phyloP scores from a whole-genome alignment of 2,797 vertebrate species.

The Sciaenops ocellatus region DNA sequence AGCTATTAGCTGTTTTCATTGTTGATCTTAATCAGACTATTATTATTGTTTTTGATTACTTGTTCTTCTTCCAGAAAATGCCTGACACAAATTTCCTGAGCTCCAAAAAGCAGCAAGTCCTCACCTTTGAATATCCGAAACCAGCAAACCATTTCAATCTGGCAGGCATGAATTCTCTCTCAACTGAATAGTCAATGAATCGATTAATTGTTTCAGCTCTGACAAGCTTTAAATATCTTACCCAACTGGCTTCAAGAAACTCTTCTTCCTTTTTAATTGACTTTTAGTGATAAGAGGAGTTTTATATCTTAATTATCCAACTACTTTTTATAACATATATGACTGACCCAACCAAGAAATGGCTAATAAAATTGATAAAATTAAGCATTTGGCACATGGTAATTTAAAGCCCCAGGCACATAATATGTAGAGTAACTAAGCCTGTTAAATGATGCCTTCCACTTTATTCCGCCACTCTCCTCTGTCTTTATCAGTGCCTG shows the following conservation, averaged over 20 bases:
- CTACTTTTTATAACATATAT: neutral
- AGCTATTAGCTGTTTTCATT: neutral
- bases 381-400: neutral
- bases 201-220: neutral
- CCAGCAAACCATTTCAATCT: neutral
- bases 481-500: constrained; percentile 38
- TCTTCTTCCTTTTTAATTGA: neutral
- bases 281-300: neutral
- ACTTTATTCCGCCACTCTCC: constrained; percentile 33
- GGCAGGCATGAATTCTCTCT: neutral
- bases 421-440: constrained; percentile 20
- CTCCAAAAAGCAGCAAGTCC: neutral
- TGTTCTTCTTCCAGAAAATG: neutral
- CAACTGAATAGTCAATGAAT: neutral
- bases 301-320: neutral
- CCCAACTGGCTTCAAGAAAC: neutral
- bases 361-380: constrained; percentile 6
- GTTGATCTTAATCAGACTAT: neutral
- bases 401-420: constrained; percentile 26
- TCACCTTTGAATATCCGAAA: neutral
- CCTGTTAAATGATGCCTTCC: constrained; percentile 49
- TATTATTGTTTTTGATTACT: neutral
- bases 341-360: neutral
- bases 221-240: constrained; percentile 18
- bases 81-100: neutral